Evolutionary conservation across 1,140 invertebrate species (phyloP).

Genomic region (Sitobion miscanthi): DNA sequence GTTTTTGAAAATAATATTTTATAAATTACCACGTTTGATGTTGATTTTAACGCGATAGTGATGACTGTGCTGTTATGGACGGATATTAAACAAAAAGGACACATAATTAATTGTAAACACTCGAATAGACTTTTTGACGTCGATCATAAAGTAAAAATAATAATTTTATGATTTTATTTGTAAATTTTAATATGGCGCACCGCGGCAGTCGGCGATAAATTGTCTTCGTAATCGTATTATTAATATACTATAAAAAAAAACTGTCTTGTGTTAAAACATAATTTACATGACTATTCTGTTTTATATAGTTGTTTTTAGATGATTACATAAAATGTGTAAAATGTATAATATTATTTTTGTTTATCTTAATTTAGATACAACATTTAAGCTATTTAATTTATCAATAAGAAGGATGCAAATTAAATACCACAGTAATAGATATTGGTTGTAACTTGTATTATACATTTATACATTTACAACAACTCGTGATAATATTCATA

Average conservation of each 20-base stretch:
- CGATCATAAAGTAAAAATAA: background rate
- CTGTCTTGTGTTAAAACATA: background rate
- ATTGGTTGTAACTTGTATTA: too few relatives aligned
- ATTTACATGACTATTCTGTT: background rate
- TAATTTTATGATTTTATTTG: background rate
- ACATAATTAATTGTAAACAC: conserved; percentile 6
- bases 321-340: background rate
- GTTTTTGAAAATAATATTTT: background rate
- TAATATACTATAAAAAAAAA: background rate
- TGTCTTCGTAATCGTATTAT: background rate
- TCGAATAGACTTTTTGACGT: background rate
- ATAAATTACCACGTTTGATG: conserved; percentile 13
- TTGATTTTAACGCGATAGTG: background rate
- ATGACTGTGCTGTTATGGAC: background rate
- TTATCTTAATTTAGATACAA: background rate
- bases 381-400: background rate
- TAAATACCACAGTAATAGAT: background rate
- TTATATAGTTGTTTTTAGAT: background rate
- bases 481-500: background rate
- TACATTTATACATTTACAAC: too few relatives aligned
- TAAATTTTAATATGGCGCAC: background rate
- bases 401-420: background rate
- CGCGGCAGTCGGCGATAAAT: background rate
- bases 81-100: conserved; percentile 7
- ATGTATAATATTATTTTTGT: background rate